Percentiles rank a stretch among this genome's conserved stretches.
These are phyloP conservation scores for Diceros bicornis DNA, from an alignment of 2,797 vertebrate species.

Conservation along the genomic window DNA sequence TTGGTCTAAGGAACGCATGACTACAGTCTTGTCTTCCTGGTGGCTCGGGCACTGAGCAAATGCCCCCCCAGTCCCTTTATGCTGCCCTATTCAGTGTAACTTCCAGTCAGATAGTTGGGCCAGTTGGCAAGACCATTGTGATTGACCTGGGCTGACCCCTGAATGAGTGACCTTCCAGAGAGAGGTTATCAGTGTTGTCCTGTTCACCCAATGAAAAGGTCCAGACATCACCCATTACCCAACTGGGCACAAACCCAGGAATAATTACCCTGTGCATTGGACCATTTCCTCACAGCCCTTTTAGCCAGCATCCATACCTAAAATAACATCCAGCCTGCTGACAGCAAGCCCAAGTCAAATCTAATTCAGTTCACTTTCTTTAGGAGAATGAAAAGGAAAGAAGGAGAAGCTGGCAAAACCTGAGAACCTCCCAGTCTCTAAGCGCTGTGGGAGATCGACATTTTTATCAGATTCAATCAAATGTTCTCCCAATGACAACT, in stretches of 20 bases:
- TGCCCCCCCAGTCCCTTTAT: rapidly evolving
- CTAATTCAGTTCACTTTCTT: background rate
- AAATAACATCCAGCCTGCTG: too few species aligned
- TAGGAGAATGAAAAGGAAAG: background rate
- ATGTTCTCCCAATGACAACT: rapidly evolving
- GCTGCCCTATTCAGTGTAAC: rapidly evolving
- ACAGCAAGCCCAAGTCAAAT: too few species aligned
- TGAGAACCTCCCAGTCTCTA: rapidly evolving
- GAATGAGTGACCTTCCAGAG: background rate
- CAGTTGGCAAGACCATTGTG: background rate
- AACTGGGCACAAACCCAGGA: background rate
- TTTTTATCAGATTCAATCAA: too few species aligned
- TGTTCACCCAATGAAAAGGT: background rate
- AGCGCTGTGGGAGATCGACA: rapidly evolving
- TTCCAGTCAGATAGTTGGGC: background rate
- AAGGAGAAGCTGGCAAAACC: background rate
- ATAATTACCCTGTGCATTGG: rapidly evolving
- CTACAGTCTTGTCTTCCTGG: rapidly evolving
- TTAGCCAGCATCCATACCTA: rapidly evolving
- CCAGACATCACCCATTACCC: too few species aligned
- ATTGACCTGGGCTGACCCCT: background rate
- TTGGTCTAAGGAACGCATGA: background rate
- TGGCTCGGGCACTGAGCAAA: background rate
- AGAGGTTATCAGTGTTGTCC: background rate
- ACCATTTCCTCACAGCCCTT: rapidly evolving